These are phyloP conservation scores for Halocaridina rubra DNA, from an alignment of 2,888 invertebrate genomes.

Conservation along the genomic window DNA sequence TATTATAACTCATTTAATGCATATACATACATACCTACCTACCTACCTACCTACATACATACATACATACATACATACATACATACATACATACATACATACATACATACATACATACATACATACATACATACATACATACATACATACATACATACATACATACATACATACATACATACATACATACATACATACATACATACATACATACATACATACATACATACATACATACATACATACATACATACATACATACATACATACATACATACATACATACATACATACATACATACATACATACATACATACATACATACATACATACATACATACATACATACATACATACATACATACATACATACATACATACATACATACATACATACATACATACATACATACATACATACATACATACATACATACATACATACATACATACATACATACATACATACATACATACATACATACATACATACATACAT, in stretches of 20 bases:
- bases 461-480: background rate
- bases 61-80: background rate
- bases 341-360: background rate
- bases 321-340: background rate
- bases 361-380: background rate
- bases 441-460: background rate
- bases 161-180: background rate
- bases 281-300: background rate
- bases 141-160: background rate
- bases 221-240: constrained; percentile 8
- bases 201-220: constrained; percentile 8
- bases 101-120: background rate
- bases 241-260: background rate
- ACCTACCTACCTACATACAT: background rate
- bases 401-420: background rate
- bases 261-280: background rate
- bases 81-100: background rate
- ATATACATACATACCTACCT: background rate
- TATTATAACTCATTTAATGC: background rate
- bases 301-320: background rate
- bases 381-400: background rate
- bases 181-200: background rate
- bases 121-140: background rate
- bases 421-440: background rate
- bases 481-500: background rate